phyloP scores from a whole-genome alignment of 1,140 invertebrate species.

The Lepidurus couesii region DNA sequence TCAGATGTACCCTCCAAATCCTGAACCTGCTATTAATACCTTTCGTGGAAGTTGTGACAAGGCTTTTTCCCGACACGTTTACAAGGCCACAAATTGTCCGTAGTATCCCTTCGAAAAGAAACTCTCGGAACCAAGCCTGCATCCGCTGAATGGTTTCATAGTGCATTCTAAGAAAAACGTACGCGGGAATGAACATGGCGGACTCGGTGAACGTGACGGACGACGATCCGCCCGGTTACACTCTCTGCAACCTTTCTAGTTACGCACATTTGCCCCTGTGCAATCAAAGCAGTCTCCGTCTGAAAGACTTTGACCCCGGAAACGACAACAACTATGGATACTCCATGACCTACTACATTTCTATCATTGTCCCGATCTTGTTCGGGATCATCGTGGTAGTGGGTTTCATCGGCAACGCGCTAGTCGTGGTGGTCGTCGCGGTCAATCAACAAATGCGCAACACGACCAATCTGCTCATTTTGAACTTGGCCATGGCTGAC shows the following conservation, averaged over 20 bases:
- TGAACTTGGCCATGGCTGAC: conserved; percentile 82
- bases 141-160: no score
- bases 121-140: no score
- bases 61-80: no score
- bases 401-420: conserved; percentile 77
- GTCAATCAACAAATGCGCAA: conserved; percentile 85
- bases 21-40: no score
- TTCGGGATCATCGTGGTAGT: conserved; percentile 82
- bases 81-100: no score
- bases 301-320: conserved; percentile 9
- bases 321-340: conserved; percentile 31
- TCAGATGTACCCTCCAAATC: no score
- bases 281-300: not conserved
- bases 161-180: no score
- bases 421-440: conserved; percentile 60
- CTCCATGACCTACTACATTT: conserved; percentile 55
- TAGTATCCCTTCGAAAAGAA: no score
- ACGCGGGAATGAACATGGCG: not conserved
- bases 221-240: not conserved
- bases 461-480: conserved; percentile 87
- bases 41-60: no score
- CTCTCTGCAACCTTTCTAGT: conserved; percentile 20
- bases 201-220: not conserved
- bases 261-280: conserved; percentile 26
- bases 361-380: conserved; percentile 71